Evolutionary conservation across 2,797 vertebrate genomes (phyloP), one percentile per base, ranked within the genome.

Genomic region (Carapus acus): DNA sequence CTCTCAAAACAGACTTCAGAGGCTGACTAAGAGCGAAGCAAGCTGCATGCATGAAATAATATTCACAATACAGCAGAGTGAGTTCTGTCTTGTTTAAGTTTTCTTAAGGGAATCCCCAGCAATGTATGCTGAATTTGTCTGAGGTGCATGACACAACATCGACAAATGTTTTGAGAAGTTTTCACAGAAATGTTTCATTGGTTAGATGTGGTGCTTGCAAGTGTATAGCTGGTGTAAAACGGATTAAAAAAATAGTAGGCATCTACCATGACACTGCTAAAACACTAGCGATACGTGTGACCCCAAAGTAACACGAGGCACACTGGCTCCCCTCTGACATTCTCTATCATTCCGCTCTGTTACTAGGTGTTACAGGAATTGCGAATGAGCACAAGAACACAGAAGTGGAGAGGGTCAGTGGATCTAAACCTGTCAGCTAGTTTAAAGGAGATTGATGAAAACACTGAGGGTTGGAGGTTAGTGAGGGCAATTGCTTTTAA

Each of bases 401-500:
- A 17, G 18, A 14, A 15, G 33, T 17, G 12, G 50, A n/a, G n/a
- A 36, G 31, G 15, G 43, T 73, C 2, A 1, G 19, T 9, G 51
- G 77, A 80, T 72, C 69, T 79, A 73, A 85, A 77, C 72, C 82
- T 82, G 78, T 86, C 83, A 79, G 71, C 51, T 71, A 70, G 81
- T 90, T 75, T 85, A 81, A 77, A 83, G 82, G 85, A 82, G 85
- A 86, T 76, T 75, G 78, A 83, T 83, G 80, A 74, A 80, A 84
- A 86, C 88, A 79, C 71, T 63, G 59, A 49, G 73, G 73, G 65
- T 49, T 60, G 69, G 72, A 78, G 81, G 81, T 81, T 77, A 83
- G 66, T 57, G 29, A 54, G 82, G 82, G 74, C 82, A 88, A 86
- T 86, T 81, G 87, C 85, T 89, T 90, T 91, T 90, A 92, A 91